A percentile compares a stretch with the other conserved stretches of the same genome.
These are phyloP conservation scores for Epiblema foenella DNA, from an alignment of 2,888 invertebrate species.

Conservation along the genomic window DNA sequence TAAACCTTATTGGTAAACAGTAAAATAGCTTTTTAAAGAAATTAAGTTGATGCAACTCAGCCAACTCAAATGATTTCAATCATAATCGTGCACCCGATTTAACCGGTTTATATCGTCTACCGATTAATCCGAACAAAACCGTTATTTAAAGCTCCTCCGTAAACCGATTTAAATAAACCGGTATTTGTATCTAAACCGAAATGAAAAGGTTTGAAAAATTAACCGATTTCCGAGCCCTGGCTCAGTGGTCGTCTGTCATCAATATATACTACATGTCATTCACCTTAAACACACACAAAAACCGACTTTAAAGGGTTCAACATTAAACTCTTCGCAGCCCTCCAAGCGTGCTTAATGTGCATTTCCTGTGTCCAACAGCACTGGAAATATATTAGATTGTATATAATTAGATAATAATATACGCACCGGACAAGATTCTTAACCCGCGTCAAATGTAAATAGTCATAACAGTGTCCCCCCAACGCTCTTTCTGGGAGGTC, in stretches of 20 bases:
- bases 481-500: background rate
- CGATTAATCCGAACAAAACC: too few relatives aligned
- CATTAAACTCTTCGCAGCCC: background rate
- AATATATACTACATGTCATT: background rate
- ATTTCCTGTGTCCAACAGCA: constrained; percentile 11
- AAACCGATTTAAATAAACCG: too few relatives aligned
- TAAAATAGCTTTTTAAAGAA: too few relatives aligned
- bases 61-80: too few relatives aligned
- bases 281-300: background rate
- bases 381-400: constrained; percentile 13
- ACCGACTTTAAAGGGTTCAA: background rate
- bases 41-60: too few relatives aligned
- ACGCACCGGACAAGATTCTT: background rate
- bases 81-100: too few relatives aligned
- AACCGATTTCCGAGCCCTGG: too few relatives aligned
- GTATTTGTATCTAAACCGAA: too few relatives aligned
- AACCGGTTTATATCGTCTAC: too few relatives aligned
- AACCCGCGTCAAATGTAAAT: background rate
- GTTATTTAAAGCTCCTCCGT: too few relatives aligned
- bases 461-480: background rate
- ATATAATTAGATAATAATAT: constrained; percentile 13
- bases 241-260: background rate
- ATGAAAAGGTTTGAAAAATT: too few relatives aligned
- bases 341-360: constrained; percentile 5
- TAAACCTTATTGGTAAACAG: too few relatives aligned